Percentiles rank a stretch among this genome's conserved stretches.
Evolutionary conservation across 1,140 invertebrate genomes (phyloP).

Genomic region (Euborellia annulipes): DNA sequence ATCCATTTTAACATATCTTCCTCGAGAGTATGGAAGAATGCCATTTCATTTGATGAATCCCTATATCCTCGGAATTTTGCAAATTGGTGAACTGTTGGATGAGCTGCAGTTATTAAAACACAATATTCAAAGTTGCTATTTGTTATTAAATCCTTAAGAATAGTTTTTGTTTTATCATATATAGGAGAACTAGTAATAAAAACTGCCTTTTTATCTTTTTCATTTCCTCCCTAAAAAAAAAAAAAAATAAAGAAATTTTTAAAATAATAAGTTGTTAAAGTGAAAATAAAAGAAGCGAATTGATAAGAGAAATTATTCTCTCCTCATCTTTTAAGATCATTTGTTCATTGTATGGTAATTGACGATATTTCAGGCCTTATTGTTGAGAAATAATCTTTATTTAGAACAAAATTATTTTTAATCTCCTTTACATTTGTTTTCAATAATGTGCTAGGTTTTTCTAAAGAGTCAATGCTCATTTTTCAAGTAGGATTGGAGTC

Average conservation of each 20-base stretch:
- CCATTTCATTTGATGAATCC: conserved; percentile 16
- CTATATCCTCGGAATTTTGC: conserved; percentile 15
- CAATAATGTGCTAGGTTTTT: too few relatives aligned
- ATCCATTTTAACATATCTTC: conserved; percentile 34
- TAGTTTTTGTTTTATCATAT: conserved; percentile 29
- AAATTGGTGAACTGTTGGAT: conserved; percentile 28
- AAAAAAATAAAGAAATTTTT: conserved; percentile 3
- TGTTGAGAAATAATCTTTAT: too few relatives aligned
- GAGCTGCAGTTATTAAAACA: conserved; percentile 33
- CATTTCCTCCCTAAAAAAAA: conserved; percentile 23
- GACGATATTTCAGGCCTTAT: too few relatives aligned
- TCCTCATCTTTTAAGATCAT: too few relatives aligned
- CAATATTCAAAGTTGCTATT: conserved; percentile 39
- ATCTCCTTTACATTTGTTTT: too few relatives aligned
- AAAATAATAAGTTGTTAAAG: too few relatives aligned
- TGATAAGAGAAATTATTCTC: too few relatives aligned
- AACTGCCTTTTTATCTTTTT: conserved; percentile 34
- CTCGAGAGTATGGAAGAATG: conserved; percentile 30
- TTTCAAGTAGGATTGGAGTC: too few relatives aligned
- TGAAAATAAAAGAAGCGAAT: too few relatives aligned
- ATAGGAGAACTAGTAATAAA: conserved; percentile 38
- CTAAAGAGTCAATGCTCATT: too few relatives aligned
- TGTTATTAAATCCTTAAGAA: conserved; percentile 33
- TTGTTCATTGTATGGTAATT: too few relatives aligned
- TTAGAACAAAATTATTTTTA: too few relatives aligned